Percentiles rank a stretch among this genome's conserved stretches.
phyloP scores from a whole-genome alignment of 2,113 vertebrate species.

The Pionites leucogaster region DNA sequence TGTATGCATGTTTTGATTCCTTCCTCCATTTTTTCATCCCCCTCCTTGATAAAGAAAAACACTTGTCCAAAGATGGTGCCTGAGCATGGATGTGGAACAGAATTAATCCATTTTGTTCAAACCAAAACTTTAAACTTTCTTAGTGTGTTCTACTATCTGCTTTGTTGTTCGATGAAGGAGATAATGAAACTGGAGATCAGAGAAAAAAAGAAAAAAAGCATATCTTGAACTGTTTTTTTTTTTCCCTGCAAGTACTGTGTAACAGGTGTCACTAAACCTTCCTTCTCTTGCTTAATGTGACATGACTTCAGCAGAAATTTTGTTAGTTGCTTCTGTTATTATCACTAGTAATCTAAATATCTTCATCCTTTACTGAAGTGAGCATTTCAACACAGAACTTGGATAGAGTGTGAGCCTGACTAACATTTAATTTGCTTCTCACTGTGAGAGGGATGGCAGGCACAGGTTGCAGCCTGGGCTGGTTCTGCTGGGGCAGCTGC shows the following conservation, averaged over 20 bases:
- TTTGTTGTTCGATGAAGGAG: conserved; percentile 16
- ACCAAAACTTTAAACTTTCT: background rate
- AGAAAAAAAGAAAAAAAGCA: background rate
- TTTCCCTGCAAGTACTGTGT: background rate
- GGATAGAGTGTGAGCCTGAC: background rate
- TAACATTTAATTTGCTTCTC: background rate
- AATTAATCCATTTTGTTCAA: background rate
- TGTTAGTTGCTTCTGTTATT: background rate
- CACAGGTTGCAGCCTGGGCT: background rate
- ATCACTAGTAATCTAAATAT: background rate
- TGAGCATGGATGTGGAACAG: background rate
- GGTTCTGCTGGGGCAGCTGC: background rate
- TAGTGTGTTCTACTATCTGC: background rate
- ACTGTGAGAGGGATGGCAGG: background rate
- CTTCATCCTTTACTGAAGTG: background rate
- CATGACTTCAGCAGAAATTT: background rate
- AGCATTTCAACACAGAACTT: background rate
- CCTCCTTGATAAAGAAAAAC: background rate
- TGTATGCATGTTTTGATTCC: background rate
- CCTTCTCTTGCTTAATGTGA: background rate
- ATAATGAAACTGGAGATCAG: conserved; percentile 23
- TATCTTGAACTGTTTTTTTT: background rate
- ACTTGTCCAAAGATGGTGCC: background rate
- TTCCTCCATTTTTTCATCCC: background rate
- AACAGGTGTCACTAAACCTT: background rate